Conservation (phyloP, 2,888 invertebrate genomes). For the Diaphora mendica region DNA sequence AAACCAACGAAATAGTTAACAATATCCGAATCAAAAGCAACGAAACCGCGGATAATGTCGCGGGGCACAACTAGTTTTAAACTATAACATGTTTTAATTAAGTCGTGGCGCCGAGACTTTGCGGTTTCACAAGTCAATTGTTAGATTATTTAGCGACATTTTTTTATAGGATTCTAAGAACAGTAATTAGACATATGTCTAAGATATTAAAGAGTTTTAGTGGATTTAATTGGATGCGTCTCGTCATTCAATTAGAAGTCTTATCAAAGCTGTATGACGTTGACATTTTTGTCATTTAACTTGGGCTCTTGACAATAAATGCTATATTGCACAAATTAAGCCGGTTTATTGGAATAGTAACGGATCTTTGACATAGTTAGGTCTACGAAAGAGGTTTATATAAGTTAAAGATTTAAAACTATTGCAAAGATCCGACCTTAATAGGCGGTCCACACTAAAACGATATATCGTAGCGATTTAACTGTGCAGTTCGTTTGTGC, state of each 20-base stretch:
- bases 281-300: background rate
- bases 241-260: background rate
- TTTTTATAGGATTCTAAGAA: slow-evolving; percentile 1
- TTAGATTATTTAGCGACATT: slow-evolving; percentile 17
- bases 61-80: slow-evolving; percentile 5
- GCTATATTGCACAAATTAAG: background rate
- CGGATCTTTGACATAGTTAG: too few relatives aligned
- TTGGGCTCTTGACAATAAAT: background rate
- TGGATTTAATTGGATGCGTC: slow-evolving; percentile 5
- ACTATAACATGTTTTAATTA: slow-evolving; percentile 44
- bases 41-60: too few relatives aligned
- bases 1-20: too few relatives aligned
- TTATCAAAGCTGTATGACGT: background rate
- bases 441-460: too few relatives aligned
- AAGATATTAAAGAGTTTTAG: background rate
- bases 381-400: too few relatives aligned
- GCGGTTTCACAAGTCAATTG: slow-evolving; percentile 38
- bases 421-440: too few relatives aligned
- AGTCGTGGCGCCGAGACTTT: slow-evolving; percentile 35
- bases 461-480: too few relatives aligned
- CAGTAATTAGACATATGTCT: background rate
- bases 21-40: too few relatives aligned
- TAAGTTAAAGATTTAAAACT: too few relatives aligned
- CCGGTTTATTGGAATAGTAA: background rate
- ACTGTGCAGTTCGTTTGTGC: too few relatives aligned